Evolutionary conservation across 1,140 invertebrate species (phyloP), one percentile per base, ranked within the genome.

Genomic region (Heliconius melpomene): DNA sequence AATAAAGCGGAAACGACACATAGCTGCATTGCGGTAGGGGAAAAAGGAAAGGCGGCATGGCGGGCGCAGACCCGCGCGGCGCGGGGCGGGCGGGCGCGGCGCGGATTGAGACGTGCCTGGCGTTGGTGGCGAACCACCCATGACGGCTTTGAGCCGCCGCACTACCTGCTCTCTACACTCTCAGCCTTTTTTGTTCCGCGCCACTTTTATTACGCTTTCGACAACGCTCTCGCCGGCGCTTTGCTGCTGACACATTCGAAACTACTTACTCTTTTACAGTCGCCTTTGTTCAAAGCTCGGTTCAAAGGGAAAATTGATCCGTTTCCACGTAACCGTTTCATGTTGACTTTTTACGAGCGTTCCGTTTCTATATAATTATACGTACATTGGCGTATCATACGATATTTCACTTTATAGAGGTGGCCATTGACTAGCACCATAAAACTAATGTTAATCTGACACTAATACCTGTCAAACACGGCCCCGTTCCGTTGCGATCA

Each of bases 111-210:
- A 92, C 89, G 93, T 92, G 91, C 87, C 89, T 93, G 94, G 91
- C 92, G 93, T 91, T 90, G 92, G 89, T 91, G 88, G 95, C 95
- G 95, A 94, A 95, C 96, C 96, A 96, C 96, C 96, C 96, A 96
- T 96, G 95, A 95, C 95, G 95, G 95, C 96, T 96, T 96, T 95
- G 95, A 96, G 94, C 93, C 93, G 95, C 95, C 95, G 95, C 95
- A 88, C 88, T 92, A 88, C 88, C 90, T 91, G 91, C 88, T 84
- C 77, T 83, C 77, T 83, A 83, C 85, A 85, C 87, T 84, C 84
- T 82, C 81, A 82, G 82, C 60, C 60, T 87, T 93, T 94, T 94
- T 93, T 93, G 90, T 91, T 91, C 86, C 84, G 86, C 87, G 87
- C 89, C 89, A 92, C 91, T 93, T 93, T 94, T 93, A 93, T 92